These are phyloP conservation scores for Antennarius maculatus DNA, from an alignment of 2,797 vertebrate species.

Conservation along the genomic window DNA sequence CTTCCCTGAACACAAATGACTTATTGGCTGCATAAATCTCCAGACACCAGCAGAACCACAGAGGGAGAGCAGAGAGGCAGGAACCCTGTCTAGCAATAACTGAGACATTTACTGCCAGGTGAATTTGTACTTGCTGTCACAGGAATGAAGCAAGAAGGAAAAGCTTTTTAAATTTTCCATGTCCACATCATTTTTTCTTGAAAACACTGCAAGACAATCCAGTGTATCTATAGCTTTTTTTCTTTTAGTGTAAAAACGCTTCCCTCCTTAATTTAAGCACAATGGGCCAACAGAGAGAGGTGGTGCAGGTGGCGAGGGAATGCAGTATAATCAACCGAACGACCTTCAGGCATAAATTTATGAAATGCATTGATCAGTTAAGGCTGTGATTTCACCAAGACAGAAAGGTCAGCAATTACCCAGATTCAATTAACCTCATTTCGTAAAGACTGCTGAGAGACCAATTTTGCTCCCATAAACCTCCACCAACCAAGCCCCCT, in stretches of 20 bases:
- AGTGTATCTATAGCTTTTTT: slow-evolving; percentile 59
- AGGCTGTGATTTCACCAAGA: slow-evolving; percentile 80
- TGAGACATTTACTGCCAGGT: slow-evolving; percentile 58
- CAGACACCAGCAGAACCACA: slow-evolving; percentile 60
- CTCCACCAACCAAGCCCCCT: slow-evolving; percentile 23
- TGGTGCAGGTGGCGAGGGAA: slow-evolving; percentile 45
- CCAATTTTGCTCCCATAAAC: slow-evolving; percentile 60
- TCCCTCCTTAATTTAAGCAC: slow-evolving; percentile 56
- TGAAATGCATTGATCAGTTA: slow-evolving; percentile 85
- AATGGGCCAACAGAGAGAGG: slow-evolving; percentile 45
- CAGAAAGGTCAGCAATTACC: slow-evolving; percentile 83
- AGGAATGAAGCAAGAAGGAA: slow-evolving; percentile 32
- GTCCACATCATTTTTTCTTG: slow-evolving; percentile 63
- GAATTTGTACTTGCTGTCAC: slow-evolving; percentile 51
- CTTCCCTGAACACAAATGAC: slow-evolving; percentile 73
- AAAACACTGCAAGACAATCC: slow-evolving; percentile 67
- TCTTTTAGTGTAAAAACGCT: slow-evolving; percentile 55
- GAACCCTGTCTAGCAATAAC: slow-evolving; percentile 49
- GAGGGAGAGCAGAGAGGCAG: slow-evolving; percentile 53
- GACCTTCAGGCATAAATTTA: slow-evolving; percentile 81
- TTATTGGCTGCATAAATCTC: slow-evolving; percentile 77
- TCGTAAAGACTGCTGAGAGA: slow-evolving; percentile 81
- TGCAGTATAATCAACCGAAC: slow-evolving; percentile 69
- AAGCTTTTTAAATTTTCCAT: slow-evolving; percentile 36
- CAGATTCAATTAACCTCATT: slow-evolving; percentile 84